A percentile compares a stretch with the other conserved stretches of the same genome.
These are phyloP conservation scores for Phalacrocorax brasilianus DNA, from an alignment of 2,113 vertebrate genomes.

Conservation along the genomic window DNA sequence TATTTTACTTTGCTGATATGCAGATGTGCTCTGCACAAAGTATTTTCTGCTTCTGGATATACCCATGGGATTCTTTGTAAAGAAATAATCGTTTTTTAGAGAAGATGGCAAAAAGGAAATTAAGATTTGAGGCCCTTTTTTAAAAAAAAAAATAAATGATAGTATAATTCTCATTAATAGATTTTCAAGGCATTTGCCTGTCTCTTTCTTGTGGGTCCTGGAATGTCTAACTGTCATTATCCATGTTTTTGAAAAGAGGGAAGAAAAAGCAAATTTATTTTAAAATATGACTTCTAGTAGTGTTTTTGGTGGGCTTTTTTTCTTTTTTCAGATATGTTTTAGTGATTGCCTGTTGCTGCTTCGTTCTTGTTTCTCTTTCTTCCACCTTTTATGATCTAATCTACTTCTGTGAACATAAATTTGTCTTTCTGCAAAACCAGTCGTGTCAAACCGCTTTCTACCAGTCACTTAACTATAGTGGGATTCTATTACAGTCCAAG, in stretches of 20 bases:
- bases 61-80: background rate
- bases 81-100: background rate
- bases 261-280: background rate
- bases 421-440: background rate
- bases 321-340: background rate
- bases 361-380: background rate
- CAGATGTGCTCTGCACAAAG: background rate
- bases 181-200: background rate
- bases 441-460: background rate
- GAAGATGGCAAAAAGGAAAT: background rate
- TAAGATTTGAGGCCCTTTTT: background rate
- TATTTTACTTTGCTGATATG: background rate
- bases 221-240: background rate
- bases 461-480: background rate
- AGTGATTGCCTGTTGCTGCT: background rate
- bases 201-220: background rate
- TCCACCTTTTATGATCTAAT: background rate
- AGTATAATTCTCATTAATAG: background rate
- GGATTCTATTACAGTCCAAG: constrained; percentile 22
- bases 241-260: background rate
- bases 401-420: background rate
- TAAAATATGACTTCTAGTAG: background rate
- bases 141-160: no score
- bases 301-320: background rate
- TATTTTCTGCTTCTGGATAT: background rate